phyloP scores from a whole-genome alignment of 2,797 vertebrate genomes.

The Euthynnus affinis region DNA sequence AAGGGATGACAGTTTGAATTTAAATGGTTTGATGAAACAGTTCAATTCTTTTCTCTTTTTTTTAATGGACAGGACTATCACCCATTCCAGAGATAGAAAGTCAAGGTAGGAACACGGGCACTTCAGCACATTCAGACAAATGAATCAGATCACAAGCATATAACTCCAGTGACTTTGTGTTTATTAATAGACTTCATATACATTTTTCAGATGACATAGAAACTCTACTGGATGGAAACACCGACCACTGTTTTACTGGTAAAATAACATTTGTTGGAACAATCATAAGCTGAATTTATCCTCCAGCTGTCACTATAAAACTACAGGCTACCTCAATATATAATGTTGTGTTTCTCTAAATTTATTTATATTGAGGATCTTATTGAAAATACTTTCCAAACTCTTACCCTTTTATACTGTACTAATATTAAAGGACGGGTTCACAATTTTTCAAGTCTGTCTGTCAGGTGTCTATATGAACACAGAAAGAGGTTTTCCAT shows the following conservation, averaged over 20 bases:
- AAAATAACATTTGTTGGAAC: conserved; percentile 16
- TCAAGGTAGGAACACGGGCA: conserved; percentile 60
- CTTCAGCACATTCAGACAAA: neutral
- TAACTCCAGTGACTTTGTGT: neutral
- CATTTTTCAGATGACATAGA: conserved; percentile 56
- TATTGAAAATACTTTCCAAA: no score
- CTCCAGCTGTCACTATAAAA: neutral
- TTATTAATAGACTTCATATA: neutral
- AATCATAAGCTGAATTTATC: neutral
- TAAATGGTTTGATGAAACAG: neutral
- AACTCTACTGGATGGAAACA: conserved; percentile 57
- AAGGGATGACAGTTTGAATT: conserved; percentile 6
- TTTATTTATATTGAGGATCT: no score
- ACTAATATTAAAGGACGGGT: no score
- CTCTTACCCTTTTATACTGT: no score
- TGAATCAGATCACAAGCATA: neutral
- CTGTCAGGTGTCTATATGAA: no score
- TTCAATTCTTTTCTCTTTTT: neutral
- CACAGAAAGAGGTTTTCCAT: no score
- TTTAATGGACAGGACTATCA: conserved; percentile 69
- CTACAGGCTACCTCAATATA: no score
- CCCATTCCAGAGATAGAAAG: conserved; percentile 76
- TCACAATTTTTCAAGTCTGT: no score
- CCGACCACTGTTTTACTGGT: conserved; percentile 58
- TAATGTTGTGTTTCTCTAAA: no score